Percentiles rank a stretch among this genome's conserved stretches.
phyloP scores from a whole-genome alignment of 1,140 invertebrate species.

The Galleria mellonella region DNA sequence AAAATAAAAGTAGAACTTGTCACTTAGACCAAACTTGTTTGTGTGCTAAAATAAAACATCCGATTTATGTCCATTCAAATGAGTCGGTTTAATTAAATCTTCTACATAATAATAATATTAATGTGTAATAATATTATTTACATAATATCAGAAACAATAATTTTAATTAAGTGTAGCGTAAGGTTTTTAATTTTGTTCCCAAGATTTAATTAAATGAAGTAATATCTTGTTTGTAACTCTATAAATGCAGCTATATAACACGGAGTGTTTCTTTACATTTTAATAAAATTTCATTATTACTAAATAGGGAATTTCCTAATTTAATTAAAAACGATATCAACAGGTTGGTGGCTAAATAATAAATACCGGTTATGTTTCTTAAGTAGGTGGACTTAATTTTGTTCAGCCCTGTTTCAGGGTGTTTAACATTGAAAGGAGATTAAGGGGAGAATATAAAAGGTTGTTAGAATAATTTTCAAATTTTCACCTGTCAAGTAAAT shows the following conservation, averaged over 20 bases:
- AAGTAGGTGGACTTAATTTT: constrained; percentile 9
- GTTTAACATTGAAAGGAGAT: constrained; percentile 15
- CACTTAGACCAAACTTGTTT: constrained; percentile 14
- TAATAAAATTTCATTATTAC: too few species aligned
- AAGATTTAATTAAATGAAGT: constrained; percentile 6
- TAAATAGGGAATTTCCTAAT: too few species aligned
- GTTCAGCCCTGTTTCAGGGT: constrained; percentile 6
- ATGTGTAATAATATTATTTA: not conserved
- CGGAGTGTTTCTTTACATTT: too few species aligned
- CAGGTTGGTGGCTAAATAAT: constrained; percentile 2
- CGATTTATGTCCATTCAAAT: constrained; percentile 19
- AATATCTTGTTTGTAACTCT: constrained; percentile 1
- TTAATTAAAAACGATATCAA: not conserved
- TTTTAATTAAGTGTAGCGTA: not conserved
- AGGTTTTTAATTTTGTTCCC: not conserved
- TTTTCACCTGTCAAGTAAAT: constrained; percentile 14
- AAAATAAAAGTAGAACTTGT: not conserved
- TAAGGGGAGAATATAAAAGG: constrained; percentile 8
- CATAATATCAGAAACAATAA: too few species aligned
- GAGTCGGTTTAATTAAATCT: constrained; percentile 19
- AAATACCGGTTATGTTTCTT: not conserved
- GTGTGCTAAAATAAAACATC: constrained; percentile 28
- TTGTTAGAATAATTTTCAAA: constrained; percentile 18
- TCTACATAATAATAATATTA: constrained; percentile 7
- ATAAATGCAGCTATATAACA: not conserved